Conservation (phyloP, 2,888 invertebrate species). For the Philereme vetulata region DNA sequence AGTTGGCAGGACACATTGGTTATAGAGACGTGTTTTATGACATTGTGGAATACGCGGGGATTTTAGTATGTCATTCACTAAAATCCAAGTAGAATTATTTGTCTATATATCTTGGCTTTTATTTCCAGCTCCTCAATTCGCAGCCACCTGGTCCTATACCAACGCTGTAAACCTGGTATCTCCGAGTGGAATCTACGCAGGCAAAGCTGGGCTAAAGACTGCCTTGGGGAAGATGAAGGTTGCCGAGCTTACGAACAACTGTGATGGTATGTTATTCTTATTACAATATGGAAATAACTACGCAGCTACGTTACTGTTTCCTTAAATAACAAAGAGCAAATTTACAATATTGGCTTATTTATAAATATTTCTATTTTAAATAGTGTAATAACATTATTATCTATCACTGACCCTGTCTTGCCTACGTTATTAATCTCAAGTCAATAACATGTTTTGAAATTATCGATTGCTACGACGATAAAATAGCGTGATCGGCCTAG, state of each 20-base stretch:
- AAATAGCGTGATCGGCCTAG: neutral
- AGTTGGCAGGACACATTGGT: too few species aligned
- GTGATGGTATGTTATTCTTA: conserved; percentile 44
- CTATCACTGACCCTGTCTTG: conserved; percentile 14
- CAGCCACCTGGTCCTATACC: conserved; percentile 59
- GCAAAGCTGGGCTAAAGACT: conserved; percentile 40
- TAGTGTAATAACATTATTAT: neutral
- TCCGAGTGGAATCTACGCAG: conserved; percentile 49
- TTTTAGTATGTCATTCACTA: too few species aligned
- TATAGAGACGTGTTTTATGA: too few species aligned
- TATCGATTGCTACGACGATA: conserved; percentile 10
- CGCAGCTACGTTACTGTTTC: too few species aligned
- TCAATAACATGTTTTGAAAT: conserved; percentile 30
- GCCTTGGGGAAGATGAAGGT: conserved; percentile 39
- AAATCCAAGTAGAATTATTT: too few species aligned
- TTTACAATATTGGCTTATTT: too few species aligned
- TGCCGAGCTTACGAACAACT: conserved; percentile 51
- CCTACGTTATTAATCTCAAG: conserved; percentile 5
- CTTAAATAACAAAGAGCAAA: too few species aligned
- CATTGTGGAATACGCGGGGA: too few species aligned
- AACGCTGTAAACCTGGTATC: conserved; percentile 58
- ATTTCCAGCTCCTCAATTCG: conserved; percentile 56
- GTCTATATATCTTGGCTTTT: neutral
- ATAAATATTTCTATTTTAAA: too few species aligned
- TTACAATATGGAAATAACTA: too few species aligned